Percentiles rank a stretch among this genome's conserved stretches.
phyloP scores from a whole-genome alignment of 2,113 vertebrate species.

The Neotoma lepida region DNA sequence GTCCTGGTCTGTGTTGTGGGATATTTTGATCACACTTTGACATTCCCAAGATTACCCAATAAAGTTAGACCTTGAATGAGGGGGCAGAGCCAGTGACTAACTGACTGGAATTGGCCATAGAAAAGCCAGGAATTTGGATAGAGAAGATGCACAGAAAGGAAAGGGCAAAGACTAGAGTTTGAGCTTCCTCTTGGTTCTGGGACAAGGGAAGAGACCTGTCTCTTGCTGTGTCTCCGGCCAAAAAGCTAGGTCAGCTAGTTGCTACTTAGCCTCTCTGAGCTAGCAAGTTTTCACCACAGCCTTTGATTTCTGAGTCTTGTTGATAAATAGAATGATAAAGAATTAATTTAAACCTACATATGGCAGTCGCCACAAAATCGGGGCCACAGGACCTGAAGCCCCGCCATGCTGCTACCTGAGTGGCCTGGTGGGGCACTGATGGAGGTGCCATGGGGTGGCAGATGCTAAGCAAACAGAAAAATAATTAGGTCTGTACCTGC shows the following conservation, averaged over 20 bases:
- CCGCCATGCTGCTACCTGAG: not conserved
- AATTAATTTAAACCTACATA: not conserved
- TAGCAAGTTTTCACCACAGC: not conserved
- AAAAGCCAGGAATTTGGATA: not conserved
- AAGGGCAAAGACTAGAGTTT: not conserved
- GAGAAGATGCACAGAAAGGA: not conserved
- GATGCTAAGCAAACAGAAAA: not conserved
- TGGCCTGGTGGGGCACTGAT: not conserved
- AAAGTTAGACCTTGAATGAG: not conserved
- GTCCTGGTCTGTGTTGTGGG: not conserved
- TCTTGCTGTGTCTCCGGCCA: not conserved
- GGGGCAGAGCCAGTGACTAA: not conserved
- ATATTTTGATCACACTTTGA: not conserved
- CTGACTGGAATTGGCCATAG: not conserved
- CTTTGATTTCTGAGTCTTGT: not conserved
- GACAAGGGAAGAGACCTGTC: not conserved
- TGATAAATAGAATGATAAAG: not conserved
- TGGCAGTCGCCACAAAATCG: no score
- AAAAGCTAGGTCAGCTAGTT: not conserved
- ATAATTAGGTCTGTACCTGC: not conserved
- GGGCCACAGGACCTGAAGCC: no score
- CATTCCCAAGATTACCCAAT: not conserved
- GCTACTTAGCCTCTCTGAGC: not conserved
- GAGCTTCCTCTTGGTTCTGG: not conserved
- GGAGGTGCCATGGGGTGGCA: not conserved